Percentiles rank a stretch among this genome's conserved stretches.
Conservation (phyloP, 1,140 invertebrate genomes). For the Pissodes strobi region DNA sequence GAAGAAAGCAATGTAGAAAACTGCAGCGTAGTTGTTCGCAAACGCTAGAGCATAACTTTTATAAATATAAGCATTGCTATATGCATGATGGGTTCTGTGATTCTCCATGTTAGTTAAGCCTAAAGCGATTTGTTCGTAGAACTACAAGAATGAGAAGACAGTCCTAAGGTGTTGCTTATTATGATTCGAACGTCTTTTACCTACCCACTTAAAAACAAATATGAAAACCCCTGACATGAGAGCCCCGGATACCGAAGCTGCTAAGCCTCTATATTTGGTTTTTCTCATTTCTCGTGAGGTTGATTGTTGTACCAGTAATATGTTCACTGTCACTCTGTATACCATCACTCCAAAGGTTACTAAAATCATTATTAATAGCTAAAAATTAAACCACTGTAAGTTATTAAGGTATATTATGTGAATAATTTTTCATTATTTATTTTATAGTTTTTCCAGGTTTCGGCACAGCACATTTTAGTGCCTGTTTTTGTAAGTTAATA, state of each 20-base stretch:
- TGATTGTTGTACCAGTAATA: too few relatives aligned
- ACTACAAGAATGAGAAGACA: constrained; percentile 56
- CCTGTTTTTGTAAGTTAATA: too few relatives aligned
- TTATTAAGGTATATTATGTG: too few relatives aligned
- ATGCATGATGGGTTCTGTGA: constrained; percentile 91
- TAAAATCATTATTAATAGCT: constrained; percentile 34
- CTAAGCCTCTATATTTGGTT: constrained; percentile 66
- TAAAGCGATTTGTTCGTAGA: constrained; percentile 85
- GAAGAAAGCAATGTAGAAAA: constrained; percentile 97
- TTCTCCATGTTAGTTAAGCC: constrained; percentile 92
- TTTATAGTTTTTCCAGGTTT: too few relatives aligned
- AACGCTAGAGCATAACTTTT: constrained; percentile 98
- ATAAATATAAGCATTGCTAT: constrained; percentile 91
- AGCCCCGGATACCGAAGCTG: constrained; percentile 80
- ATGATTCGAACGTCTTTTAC: background rate
- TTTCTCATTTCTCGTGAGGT: too few relatives aligned
- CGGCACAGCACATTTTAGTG: too few relatives aligned
- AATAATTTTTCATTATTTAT: too few relatives aligned
- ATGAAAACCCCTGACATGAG: constrained; percentile 83
- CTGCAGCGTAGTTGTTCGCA: constrained; percentile 96
- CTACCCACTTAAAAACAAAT: constrained; percentile 79
- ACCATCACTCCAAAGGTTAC: constrained; percentile 35
- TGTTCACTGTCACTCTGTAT: constrained; percentile 29
- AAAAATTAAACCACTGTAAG: too few relatives aligned
- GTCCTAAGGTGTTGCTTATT: background rate